These are phyloP conservation scores for Mercenaria mercenaria DNA, from an alignment of 1,140 invertebrate genomes.

Conservation along the genomic window DNA sequence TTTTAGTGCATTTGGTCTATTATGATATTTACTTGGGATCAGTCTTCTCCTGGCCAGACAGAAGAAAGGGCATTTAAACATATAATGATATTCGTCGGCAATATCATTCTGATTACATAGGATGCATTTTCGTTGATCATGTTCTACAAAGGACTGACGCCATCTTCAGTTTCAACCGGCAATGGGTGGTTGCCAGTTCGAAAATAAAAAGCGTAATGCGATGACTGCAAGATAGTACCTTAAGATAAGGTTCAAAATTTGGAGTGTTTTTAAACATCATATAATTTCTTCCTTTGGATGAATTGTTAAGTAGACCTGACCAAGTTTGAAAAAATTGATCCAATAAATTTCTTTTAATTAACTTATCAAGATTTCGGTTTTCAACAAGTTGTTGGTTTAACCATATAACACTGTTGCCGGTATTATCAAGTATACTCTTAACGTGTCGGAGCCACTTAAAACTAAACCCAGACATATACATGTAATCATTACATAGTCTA, in stretches of 20 bases:
- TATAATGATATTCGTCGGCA: conserved; percentile 27
- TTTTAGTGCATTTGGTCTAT: neutral
- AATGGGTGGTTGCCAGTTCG: neutral
- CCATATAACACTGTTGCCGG: conserved; percentile 8
- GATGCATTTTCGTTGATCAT: conserved; percentile 5
- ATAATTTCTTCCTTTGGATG: conserved; percentile 1
- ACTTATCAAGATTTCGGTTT: neutral
- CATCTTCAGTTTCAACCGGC: conserved; percentile 13
- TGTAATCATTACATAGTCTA: neutral
- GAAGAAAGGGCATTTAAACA: conserved; percentile 23
- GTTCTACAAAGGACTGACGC: neutral
- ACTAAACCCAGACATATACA: neutral
- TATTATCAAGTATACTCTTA: conserved; percentile 1
- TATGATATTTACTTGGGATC: neutral
- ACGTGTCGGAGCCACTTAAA: neutral
- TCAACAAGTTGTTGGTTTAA: neutral
- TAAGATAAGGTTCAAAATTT: too few species aligned
- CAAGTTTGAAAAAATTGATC: conserved; percentile 15
- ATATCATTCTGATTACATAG: conserved; percentile 19
- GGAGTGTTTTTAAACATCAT: neutral
- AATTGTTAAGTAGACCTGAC: neutral
- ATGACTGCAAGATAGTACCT: neutral
- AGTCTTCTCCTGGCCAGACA: neutral
- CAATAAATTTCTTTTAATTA: neutral
- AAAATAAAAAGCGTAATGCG: neutral